These are phyloP conservation scores for Telmatochromis brichardi DNA, from an alignment of 2,113 vertebrate species.

Conservation along the genomic window DNA sequence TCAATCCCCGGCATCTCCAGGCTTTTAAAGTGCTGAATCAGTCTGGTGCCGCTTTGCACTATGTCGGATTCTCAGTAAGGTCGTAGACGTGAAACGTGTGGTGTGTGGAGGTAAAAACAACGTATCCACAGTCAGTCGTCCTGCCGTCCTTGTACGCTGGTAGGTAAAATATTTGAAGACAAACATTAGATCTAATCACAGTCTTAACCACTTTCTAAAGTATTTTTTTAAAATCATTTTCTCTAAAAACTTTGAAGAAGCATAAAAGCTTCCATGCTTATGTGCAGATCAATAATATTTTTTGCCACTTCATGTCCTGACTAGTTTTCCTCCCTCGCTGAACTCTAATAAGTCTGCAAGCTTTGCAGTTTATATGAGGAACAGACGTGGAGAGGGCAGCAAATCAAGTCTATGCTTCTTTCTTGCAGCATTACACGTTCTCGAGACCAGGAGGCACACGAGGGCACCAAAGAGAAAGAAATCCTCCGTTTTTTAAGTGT, in stretches of 20 bases:
- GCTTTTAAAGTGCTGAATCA: rapidly evolving
- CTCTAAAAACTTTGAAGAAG: background rate
- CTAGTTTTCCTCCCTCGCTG: background rate
- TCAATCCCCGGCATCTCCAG: conserved; percentile 81
- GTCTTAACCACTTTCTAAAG: background rate
- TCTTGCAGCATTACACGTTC: background rate
- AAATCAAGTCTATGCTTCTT: background rate
- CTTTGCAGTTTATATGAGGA: background rate
- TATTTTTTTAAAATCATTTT: rapidly evolving
- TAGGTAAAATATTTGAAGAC: background rate
- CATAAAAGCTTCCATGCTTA: background rate
- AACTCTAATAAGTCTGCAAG: background rate
- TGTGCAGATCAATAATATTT: background rate
- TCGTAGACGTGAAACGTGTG: background rate
- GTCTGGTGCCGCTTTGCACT: background rate
- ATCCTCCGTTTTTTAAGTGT: too few species aligned
- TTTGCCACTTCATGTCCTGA: background rate
- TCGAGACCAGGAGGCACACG: background rate
- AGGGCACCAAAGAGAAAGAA: background rate
- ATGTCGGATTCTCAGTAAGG: background rate
- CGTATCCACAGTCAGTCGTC: background rate
- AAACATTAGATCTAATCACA: background rate
- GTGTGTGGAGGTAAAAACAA: background rate
- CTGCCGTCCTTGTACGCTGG: rapidly evolving
- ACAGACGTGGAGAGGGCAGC: background rate